Evolutionary conservation across 2,888 invertebrate genomes (phyloP).

Genomic region (Lysandra coridon): DNA sequence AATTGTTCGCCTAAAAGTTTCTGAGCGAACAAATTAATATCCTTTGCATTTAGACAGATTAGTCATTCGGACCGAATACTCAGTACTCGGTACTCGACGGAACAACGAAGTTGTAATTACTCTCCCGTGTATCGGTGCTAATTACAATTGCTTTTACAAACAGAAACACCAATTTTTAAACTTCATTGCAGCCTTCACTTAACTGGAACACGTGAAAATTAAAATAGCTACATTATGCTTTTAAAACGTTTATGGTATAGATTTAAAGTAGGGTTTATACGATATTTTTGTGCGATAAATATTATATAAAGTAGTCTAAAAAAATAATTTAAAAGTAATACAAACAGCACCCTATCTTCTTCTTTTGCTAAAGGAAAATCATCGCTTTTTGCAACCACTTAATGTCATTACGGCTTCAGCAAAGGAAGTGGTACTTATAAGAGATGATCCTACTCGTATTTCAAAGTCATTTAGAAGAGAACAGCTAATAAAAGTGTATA

Average conservation of each 20-base stretch:
- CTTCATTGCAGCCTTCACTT: constrained; percentile 19
- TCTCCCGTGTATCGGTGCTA: constrained; percentile 32
- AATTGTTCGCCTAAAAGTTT: background rate
- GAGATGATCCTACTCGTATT: background rate
- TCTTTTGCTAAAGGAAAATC: too few species aligned
- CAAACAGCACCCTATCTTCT: too few species aligned
- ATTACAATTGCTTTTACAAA: constrained; percentile 40
- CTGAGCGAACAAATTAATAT: background rate
- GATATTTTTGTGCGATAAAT: too few species aligned
- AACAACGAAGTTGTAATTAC: constrained; percentile 15
- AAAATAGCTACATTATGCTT: background rate
- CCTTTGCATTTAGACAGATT: background rate
- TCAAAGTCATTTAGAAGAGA: background rate
- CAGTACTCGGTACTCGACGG: background rate
- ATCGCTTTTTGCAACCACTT: too few species aligned
- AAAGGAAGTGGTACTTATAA: background rate
- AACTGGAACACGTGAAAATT: constrained; percentile 16
- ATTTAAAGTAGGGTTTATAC: too few species aligned
- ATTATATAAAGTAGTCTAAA: too few species aligned
- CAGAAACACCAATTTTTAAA: constrained; percentile 9
- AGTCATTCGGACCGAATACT: background rate
- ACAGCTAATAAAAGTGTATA: background rate
- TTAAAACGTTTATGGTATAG: background rate
- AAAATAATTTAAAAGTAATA: too few species aligned
- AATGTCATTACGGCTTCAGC: too few species aligned